These are phyloP conservation scores for Micropoecilia bifurca DNA, from an alignment of 2,797 vertebrate species.

Conservation along the genomic window DNA sequence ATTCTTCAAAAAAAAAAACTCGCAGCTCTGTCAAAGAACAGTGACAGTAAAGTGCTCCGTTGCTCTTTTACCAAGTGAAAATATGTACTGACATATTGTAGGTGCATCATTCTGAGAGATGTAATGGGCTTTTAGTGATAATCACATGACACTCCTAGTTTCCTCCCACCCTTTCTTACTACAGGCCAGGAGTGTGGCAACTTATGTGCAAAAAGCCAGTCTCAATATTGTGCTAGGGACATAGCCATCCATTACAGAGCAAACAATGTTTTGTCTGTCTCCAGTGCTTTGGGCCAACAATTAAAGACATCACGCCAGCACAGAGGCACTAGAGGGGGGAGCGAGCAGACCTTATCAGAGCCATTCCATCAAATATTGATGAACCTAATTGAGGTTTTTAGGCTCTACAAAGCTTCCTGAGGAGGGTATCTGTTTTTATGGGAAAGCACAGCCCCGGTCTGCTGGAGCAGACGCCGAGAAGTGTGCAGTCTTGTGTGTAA, in stretches of 20 bases:
- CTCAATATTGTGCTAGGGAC: constrained; percentile 79
- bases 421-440: constrained; percentile 67
- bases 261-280: constrained; percentile 84
- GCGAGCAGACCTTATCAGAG: constrained; percentile 65
- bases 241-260: constrained; percentile 82
- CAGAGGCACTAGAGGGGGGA: constrained; percentile 56
- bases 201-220: constrained; percentile 65
- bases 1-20: constrained; percentile 13
- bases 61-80: constrained; percentile 15
- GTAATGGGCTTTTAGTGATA: constrained; percentile 15
- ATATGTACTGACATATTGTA: constrained; percentile 15
- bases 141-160: constrained; percentile 29
- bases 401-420: constrained; percentile 77
- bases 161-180: constrained; percentile 35
- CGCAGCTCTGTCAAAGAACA: not conserved
- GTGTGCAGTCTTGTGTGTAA: constrained; percentile 71
- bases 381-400: constrained; percentile 84
- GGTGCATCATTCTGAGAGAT: constrained; percentile 18
- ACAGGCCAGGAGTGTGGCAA: constrained; percentile 57
- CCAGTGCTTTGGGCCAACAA: constrained; percentile 83
- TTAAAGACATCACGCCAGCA: constrained; percentile 80
- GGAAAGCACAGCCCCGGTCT: constrained; percentile 55
- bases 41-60: constrained; percentile 8
- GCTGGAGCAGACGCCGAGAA: constrained; percentile 44
- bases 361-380: constrained; percentile 84